phyloP scores from a whole-genome alignment of 2,888 invertebrate species.

The Heteromyza rotundicornis region DNA sequence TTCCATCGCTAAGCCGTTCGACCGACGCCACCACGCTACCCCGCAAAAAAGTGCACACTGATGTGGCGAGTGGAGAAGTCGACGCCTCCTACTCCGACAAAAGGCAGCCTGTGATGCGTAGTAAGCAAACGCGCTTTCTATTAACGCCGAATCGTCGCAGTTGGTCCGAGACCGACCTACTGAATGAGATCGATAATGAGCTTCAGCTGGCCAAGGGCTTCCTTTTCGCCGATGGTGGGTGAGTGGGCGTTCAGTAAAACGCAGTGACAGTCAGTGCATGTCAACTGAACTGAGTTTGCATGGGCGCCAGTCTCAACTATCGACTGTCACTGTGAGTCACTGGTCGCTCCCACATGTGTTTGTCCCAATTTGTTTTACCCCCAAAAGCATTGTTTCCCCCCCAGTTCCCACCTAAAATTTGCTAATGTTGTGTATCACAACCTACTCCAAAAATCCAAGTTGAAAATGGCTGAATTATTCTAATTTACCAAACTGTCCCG shows the following conservation, averaged over 20 bases:
- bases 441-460: too few relatives aligned
- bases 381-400: neutral
- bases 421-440: too few relatives aligned
- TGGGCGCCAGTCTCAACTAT: constrained; percentile 13
- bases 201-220: constrained; percentile 68
- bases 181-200: constrained; percentile 71
- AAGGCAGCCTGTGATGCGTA: constrained; percentile 8
- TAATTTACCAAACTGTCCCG: too few relatives aligned
- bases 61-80: constrained; percentile 7
- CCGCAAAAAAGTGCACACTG: constrained; percentile 27
- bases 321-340: constrained; percentile 10
- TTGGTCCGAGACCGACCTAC: constrained; percentile 64
- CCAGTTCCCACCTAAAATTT: too few relatives aligned
- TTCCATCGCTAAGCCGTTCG: neutral
- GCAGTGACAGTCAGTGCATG: neutral
- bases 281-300: neutral
- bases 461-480: too few relatives aligned
- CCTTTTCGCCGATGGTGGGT: constrained; percentile 64
- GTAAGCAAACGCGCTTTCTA: constrained; percentile 55
- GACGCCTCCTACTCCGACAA: too few relatives aligned
- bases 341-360: neutral
- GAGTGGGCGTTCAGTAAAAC: neutral
- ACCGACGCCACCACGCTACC: constrained; percentile 34
- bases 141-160: constrained; percentile 58
- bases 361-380: neutral